Evolutionary conservation across 2,113 vertebrate species (phyloP), one percentile per base, ranked within the genome.

Genomic region (Potamarius usumacintae): DNA sequence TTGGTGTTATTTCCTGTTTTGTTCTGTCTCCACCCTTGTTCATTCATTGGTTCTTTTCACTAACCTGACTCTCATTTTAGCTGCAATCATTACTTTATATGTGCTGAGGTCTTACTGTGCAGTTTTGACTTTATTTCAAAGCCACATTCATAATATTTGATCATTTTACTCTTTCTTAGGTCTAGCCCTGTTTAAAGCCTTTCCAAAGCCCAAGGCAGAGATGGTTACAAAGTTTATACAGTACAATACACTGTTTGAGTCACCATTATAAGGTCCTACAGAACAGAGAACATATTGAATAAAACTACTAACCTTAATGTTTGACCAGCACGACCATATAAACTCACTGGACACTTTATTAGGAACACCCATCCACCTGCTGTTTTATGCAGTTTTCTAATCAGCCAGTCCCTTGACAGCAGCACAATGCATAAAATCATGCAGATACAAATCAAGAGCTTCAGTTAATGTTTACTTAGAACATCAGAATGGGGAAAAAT

Each of bases 271-370:
- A 83, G 81, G 88, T 92, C 88, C 69, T 90, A 83, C 79, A 87
- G 67, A 89, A 90, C 89, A 89, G 83, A 91, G 87, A 63, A 71
- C 85, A 74, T 82, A 71, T 69, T 81, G 48, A 85, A 76, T 76
- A 80, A 71, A 63, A 76, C 53, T 57, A 76, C 80, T 82, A 67
- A 88, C 65, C 55, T 58, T 34, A 80, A 60, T 17, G 63, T 50
- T 52, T 76, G 69, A 79, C 84, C 78, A 85, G 71, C n/a, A 80
- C 12, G 82, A 85, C 58, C 42, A 82, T 65, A 83, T 25, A 67
- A 34, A 74, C 62, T 42, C 34, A 42, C 42, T 42, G 42, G 42
- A 42, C 4, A 42, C 42, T 42, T 42, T 42, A 42, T 42, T 42
- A 42, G 42, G 42, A 42, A 42, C 42, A 42, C 42, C 42, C 42